Conservation (phyloP, 2,797 vertebrate species). For the Meriones psammophilus region DNA sequence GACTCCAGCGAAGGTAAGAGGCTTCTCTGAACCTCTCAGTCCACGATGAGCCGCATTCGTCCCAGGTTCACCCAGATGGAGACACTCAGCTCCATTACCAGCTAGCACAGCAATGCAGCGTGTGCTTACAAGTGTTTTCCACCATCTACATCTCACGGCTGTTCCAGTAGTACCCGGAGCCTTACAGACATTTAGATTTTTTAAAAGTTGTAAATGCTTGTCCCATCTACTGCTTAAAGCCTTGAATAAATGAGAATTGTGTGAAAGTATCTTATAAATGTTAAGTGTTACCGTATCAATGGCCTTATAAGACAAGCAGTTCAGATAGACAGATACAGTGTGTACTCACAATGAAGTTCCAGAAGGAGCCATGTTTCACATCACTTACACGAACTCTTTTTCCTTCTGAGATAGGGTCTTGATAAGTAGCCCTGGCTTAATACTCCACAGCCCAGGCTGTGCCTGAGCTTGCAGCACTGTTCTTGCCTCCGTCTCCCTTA, state of each 20-base stretch:
- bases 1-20: slow-evolving; percentile 48
- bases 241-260: slow-evolving; percentile 54
- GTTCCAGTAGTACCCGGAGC: neutral
- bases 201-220: neutral
- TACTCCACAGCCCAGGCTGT: neutral
- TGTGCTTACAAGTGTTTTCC: neutral
- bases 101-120: neutral
- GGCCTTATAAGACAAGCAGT: neutral
- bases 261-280: slow-evolving; percentile 53
- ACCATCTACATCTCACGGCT: neutral
- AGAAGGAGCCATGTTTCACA: neutral
- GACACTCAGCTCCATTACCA: neutral
- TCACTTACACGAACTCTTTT: neutral
- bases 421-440: neutral
- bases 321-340: neutral
- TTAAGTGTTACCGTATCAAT: neutral
- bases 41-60: neutral
- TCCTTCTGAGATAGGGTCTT: neutral
- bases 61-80: neutral
- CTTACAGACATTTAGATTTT: slow-evolving; percentile 45
- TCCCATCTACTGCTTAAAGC: neutral
- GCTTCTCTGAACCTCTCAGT: neutral
- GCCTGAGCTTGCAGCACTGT: neutral
- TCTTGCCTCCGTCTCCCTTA: neutral
- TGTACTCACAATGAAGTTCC: neutral